Percentiles rank a stretch among this genome's conserved stretches.
Conservation (phyloP, 1,140 invertebrate species). For the Akabosia matsudoensis region DNA sequence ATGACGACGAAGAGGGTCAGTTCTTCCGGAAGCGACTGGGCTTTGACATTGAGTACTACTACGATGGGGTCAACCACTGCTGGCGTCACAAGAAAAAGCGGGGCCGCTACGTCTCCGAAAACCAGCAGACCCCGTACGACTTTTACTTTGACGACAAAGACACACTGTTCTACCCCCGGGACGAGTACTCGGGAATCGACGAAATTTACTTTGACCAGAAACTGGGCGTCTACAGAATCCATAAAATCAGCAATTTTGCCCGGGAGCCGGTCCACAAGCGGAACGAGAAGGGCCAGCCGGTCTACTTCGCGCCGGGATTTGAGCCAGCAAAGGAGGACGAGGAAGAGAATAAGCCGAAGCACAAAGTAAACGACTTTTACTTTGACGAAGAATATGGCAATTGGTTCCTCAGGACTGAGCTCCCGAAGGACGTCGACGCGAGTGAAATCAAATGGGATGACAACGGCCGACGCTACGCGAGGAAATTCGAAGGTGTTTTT, state of each 20-base stretch:
- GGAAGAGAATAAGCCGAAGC: not conserved
- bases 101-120: not conserved
- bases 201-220: not conserved
- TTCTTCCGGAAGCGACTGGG: conserved; percentile 17
- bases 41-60: conserved; percentile 18
- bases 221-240: not conserved
- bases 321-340: not conserved
- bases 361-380: not conserved
- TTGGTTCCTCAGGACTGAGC: not conserved
- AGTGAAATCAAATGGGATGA: conserved; percentile 16
- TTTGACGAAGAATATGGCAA: conserved; percentile 3
- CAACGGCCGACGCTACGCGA: conserved; percentile 7
- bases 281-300: not conserved
- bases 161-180: not conserved
- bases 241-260: not conserved
- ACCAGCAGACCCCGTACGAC: conserved; percentile 10
- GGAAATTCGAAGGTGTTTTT: conserved; percentile 20
- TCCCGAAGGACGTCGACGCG: not conserved
- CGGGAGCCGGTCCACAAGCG: not conserved
- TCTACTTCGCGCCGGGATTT: not conserved
- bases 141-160: not conserved
- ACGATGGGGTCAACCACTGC: not conserved
- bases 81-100: conserved; percentile 14
- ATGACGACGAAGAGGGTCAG: conserved; percentile 26
- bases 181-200: not conserved